A percentile compares a stretch with the other conserved stretches of the same genome.
phyloP scores from a whole-genome alignment of 30 jellyfish, hydroid and myxozoan genomes.

The Turritopsis dohrnii region DNA sequence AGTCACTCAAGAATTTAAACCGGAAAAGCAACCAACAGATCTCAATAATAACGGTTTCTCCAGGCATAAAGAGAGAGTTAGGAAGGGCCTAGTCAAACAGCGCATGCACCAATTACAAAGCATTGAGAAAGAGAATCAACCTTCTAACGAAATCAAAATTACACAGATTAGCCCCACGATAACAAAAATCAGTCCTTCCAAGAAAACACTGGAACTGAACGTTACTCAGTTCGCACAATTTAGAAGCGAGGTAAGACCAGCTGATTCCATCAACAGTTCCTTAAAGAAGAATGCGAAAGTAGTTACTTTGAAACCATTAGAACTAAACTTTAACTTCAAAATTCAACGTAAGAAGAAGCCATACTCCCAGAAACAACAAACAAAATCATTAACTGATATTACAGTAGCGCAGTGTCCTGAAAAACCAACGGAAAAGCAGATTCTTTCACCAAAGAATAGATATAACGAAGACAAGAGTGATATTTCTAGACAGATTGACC shows the following conservation, averaged over 20 bases:
- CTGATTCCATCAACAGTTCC: not conserved
- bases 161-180: slow-evolving; percentile 10
- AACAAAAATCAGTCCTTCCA: slow-evolving; percentile 8
- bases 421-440: slow-evolving; percentile 1
- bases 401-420: not conserved
- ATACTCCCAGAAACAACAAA: slow-evolving; percentile 24
- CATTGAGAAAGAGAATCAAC: not conserved
- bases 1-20: not conserved
- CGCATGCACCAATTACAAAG: slow-evolving; percentile 2
- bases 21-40: not conserved
- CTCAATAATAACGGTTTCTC: not conserved
- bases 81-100: not conserved
- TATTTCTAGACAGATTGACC: not conserved
- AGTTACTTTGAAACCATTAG: slow-evolving; percentile 16
- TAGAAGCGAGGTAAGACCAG: not conserved
- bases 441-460: slow-evolving; percentile 6
- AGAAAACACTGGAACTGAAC: slow-evolving; percentile 29
- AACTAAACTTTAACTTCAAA: slow-evolving; percentile 16
- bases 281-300: not conserved
- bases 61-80: not conserved
- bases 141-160: not conserved
- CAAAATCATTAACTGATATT: slow-evolving; percentile 16
- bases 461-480: not conserved
- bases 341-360: slow-evolving; percentile 23
- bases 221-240: slow-evolving; percentile 31